Percentiles rank a stretch among this genome's conserved stretches.
Conservation (phyloP, 2,113 vertebrate species). For the Chelonoidis abingdonii region DNA sequence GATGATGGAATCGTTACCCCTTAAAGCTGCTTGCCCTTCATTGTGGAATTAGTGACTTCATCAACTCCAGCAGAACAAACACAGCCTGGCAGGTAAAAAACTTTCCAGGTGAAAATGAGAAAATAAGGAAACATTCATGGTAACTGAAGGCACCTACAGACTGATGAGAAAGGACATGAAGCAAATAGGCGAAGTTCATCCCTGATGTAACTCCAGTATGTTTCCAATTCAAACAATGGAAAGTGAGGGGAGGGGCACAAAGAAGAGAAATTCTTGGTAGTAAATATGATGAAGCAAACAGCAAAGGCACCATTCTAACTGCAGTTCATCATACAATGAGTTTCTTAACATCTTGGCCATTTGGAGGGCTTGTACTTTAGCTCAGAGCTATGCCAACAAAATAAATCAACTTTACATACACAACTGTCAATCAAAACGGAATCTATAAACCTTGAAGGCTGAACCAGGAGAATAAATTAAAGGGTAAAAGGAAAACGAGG, state of each 20-base stretch:
- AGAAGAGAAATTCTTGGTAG: constrained; percentile 37
- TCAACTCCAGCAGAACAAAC: constrained; percentile 38
- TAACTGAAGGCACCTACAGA: not conserved
- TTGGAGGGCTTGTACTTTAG: not conserved
- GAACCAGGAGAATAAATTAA: not conserved
- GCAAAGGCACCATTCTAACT: constrained; percentile 9
- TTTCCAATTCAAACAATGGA: not conserved
- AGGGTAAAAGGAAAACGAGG: not conserved
- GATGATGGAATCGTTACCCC: constrained; percentile 48
- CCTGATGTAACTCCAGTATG: not conserved
- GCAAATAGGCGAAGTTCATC: not conserved
- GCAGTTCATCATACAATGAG: constrained; percentile 57
- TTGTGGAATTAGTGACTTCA: constrained; percentile 63
- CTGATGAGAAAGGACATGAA: not conserved
- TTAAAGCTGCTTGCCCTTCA: constrained; percentile 49
- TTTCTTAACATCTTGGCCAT: constrained; percentile 46
- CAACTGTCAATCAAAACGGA: not conserved
- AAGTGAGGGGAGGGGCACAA: not conserved
- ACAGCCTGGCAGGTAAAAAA: not conserved
- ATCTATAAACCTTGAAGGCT: not conserved
- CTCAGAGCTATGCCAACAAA: fast-evolving
- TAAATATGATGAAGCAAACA: constrained; percentile 54
- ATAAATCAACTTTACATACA: constrained; percentile 42
- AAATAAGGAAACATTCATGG: not conserved
- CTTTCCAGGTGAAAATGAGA: not conserved